These are phyloP conservation scores for Ophthalmolycus amberensis DNA, from an alignment of 2,113 vertebrate species.

Conservation along the genomic window DNA sequence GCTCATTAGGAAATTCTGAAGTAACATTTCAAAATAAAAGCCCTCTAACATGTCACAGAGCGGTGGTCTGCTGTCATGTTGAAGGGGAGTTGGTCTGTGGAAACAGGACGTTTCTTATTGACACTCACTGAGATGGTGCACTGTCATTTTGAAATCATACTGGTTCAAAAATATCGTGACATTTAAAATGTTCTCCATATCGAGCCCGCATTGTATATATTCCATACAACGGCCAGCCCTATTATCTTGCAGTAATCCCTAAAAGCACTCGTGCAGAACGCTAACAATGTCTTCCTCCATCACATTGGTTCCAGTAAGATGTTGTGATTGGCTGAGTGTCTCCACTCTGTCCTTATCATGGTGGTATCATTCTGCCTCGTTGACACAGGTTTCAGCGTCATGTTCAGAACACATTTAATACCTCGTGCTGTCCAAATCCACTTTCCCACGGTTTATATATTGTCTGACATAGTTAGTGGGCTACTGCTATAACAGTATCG, in stretches of 20 bases:
- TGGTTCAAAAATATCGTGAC: not conserved
- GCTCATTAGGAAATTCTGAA: not conserved
- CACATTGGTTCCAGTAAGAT: slow-evolving; percentile 5
- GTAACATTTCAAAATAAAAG: no score
- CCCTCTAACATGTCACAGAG: no score
- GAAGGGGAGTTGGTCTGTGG: not conserved
- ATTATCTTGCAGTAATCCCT: slow-evolving; percentile 26
- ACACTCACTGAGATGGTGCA: not conserved
- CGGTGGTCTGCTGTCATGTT: not conserved
- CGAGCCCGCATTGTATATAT: not conserved
- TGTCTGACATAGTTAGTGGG: slow-evolving; percentile 24
- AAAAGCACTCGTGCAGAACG: slow-evolving; percentile 12
- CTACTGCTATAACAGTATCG: slow-evolving; percentile 15
- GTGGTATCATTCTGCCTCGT: slow-evolving; percentile 28
- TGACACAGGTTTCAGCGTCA: slow-evolving; percentile 37
- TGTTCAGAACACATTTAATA: slow-evolving; percentile 19
- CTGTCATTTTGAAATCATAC: not conserved
- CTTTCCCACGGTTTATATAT: slow-evolving; percentile 25
- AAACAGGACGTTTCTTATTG: not conserved
- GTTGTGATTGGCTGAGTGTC: slow-evolving; percentile 33
- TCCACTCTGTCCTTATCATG: slow-evolving; percentile 1
- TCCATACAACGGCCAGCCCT: not conserved
- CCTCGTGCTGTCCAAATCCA: slow-evolving; percentile 23
- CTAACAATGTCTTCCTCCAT: slow-evolving; percentile 5
- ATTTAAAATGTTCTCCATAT: not conserved